Base-by-base conservation (phyloP, 35 echinoderm and acorn worm genomes). In the Lytechinus pictus region DNA sequence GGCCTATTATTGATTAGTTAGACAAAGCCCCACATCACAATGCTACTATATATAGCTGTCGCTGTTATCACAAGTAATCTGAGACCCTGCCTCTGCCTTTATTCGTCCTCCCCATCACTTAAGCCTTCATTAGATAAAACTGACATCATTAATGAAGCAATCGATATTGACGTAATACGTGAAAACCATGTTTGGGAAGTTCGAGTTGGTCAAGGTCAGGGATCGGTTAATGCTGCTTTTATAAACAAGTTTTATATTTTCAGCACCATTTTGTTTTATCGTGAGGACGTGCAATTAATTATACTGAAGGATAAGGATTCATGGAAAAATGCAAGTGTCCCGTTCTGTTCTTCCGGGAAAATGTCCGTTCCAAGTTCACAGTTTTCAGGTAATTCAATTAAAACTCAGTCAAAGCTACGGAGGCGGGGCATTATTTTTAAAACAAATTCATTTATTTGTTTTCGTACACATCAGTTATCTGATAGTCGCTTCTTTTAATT, bases 31-130 rank as follows among this genome's bases (percentile, higher is more conserved):
- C 66, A 79, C 5, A 19, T 79, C 66, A 79, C 66, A 79, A 79
- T 79, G 66, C 8, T 79, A 24, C 66, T 79, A 79, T 24, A 79
- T 79, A 24, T 79, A 79, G 66, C 21, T 24, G 8, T 24, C 19
- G 12, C n/a, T 79, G 66, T 79, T 79, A 79, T 79, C 66, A 79
- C 66, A 79, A 79, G 66, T n/a, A 79, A 79, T 79, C 66, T 24
- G 16, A 79, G 4, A 6, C 66, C 19, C 66, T 79, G 0, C n/a
- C n/a, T 24, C 66, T 24, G 56, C 6, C n/a, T 19, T 79, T 24
- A 6, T 79, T 79, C n/a, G 66, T 79, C 66, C 66, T 79, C 19
- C 66, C 19, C 8, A 79, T 24, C 66, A 79, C 66, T 79, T 27
- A 6, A 79, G 16, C n/a, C 19, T 79, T 79, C 66, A 79, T 79